Evolutionary conservation across 2,888 invertebrate species (phyloP).

Genomic region (Kuschelorhynchus macadamiae): DNA sequence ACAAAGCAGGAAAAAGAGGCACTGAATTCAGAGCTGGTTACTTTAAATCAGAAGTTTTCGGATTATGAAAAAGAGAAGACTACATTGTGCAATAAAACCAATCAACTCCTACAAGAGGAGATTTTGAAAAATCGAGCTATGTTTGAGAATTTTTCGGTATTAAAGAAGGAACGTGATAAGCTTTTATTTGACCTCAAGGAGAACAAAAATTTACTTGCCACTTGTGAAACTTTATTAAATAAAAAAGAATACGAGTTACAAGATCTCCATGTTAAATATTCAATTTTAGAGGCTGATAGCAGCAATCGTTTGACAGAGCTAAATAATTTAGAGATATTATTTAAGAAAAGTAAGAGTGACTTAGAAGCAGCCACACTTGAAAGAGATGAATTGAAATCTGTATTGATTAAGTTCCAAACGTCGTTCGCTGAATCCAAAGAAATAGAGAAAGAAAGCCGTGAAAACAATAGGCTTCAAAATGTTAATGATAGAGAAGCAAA

Average conservation of each 20-base stretch:
- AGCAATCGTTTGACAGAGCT: not conserved
- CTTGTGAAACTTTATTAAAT: not conserved
- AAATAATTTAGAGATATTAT: constrained; percentile 1
- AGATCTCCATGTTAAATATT: constrained; percentile 5
- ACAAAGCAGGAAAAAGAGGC: constrained; percentile 23
- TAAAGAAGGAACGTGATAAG: constrained; percentile 29
- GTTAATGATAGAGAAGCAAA: constrained; percentile 8
- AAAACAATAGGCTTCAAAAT: too few species aligned
- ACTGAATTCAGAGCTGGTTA: constrained; percentile 24
- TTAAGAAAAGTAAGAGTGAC: constrained; percentile 7
- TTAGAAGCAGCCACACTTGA: not conserved
- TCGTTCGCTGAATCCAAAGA: not conserved
- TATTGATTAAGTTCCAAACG: not conserved
- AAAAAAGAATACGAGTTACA: constrained; percentile 10
- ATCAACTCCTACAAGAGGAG: constrained; percentile 18
- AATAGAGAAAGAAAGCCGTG: too few species aligned
- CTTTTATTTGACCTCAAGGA: constrained; percentile 19
- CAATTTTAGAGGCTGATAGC: not conserved
- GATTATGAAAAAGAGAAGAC: too few species aligned
- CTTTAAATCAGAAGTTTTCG: too few species aligned
- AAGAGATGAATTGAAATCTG: constrained; percentile 2
- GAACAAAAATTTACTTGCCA: not conserved
- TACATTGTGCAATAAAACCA: constrained; percentile 8
- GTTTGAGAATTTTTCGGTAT: constrained; percentile 7
- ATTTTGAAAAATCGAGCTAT: constrained; percentile 8